Evolutionary conservation across 2,888 invertebrate genomes (phyloP).

Genomic region (Branchellion lobata): DNA sequence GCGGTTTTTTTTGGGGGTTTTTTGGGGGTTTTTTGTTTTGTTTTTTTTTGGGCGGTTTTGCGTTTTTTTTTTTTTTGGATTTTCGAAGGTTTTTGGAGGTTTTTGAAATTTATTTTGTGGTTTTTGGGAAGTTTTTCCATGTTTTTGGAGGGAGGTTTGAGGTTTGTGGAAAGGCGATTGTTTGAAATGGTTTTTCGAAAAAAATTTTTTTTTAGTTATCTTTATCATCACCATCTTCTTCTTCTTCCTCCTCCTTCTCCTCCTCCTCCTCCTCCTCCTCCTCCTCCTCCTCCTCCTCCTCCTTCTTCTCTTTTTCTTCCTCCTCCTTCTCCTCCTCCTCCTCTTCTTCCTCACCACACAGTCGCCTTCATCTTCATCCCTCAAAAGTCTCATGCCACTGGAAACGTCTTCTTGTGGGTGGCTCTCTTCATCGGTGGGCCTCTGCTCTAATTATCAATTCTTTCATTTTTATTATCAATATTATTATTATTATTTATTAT

Average conservation of each 20-base stretch:
- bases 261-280: conserved; percentile 55
- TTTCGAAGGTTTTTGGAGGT: background rate
- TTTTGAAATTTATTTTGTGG: background rate
- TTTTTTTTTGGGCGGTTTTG: background rate
- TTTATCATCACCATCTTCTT: no score
- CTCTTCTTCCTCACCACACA: conserved; percentile 50
- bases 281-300: conserved; percentile 64
- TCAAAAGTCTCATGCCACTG: conserved; percentile 61
- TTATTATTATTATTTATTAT: no score
- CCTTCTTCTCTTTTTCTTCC: no score
- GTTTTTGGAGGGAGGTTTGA: no score
- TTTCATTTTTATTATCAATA: no score
- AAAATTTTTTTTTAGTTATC: no score
- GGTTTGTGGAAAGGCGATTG: no score
- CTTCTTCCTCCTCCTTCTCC: no score
- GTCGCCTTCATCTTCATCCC: conserved; percentile 65
- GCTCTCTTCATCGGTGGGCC: conserved; percentile 67
- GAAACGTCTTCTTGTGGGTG: conserved; percentile 83
- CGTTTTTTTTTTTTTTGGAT: no score
- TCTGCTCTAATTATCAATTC: background rate
- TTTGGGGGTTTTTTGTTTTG: background rate
- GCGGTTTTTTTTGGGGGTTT: conserved; percentile 49
- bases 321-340: no score
- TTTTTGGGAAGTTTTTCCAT: no score
- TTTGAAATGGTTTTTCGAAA: no score